phyloP scores from a whole-genome alignment of 2,113 vertebrate genomes.

The Noctilio leporinus region DNA sequence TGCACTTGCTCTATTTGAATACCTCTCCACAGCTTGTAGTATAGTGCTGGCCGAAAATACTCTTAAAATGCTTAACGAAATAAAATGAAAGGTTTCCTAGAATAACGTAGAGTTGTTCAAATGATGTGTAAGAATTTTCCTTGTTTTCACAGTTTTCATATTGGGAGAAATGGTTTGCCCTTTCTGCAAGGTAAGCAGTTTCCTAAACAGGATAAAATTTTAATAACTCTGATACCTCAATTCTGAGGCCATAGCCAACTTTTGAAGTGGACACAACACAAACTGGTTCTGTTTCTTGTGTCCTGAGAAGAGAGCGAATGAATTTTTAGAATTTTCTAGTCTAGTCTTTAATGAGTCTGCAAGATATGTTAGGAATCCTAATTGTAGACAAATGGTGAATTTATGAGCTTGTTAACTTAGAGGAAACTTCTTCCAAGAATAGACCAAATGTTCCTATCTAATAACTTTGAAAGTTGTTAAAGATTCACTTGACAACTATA shows the following conservation, averaged over 20 bases:
- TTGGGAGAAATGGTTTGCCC: neutral
- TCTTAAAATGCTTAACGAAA: neutral
- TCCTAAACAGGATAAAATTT: neutral
- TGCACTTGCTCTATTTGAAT: neutral
- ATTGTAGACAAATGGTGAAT: neutral
- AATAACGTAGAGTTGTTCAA: neutral
- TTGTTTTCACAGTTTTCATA: neutral
- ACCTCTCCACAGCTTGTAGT: neutral
- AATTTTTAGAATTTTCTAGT: conserved; percentile 3
- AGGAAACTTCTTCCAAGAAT: neutral
- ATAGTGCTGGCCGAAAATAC: neutral
- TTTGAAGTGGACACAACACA: neutral
- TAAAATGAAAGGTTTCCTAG: neutral
- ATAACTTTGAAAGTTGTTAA: neutral
- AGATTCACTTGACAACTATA: neutral
- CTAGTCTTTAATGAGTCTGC: neutral
- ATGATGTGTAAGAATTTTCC: neutral
- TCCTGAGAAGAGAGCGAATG: neutral
- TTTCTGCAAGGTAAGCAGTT: neutral
- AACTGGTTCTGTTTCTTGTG: neutral
- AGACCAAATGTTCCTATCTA: neutral
- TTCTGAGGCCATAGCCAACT: neutral
- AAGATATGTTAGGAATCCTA: neutral
- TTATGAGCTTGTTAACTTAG: conserved; percentile 2
- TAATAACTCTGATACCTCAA: neutral